These are phyloP conservation scores for Hozukius guyotensis DNA, from an alignment of 2,797 vertebrate species.

Conservation along the genomic window DNA sequence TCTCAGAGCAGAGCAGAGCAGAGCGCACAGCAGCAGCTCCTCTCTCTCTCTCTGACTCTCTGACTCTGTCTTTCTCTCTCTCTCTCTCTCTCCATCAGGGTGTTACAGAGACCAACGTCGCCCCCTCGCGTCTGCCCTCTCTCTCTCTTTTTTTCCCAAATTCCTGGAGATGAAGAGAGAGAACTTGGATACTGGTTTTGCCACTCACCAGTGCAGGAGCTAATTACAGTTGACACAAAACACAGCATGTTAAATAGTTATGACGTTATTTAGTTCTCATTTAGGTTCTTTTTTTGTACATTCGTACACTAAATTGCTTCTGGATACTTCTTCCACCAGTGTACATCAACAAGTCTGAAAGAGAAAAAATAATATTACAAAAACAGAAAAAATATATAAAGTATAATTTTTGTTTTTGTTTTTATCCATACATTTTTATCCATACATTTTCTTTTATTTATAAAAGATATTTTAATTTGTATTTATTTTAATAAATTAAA, in stretches of 20 bases:
- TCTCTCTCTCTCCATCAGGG: neutral
- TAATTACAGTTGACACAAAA: neutral
- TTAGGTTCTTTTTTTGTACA: too few species aligned
- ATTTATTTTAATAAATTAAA: neutral
- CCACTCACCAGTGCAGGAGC: neutral
- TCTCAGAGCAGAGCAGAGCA: conserved; percentile 29
- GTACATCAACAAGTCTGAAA: neutral
- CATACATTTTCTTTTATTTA: too few species aligned
- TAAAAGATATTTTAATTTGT: too few species aligned
- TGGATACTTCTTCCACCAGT: neutral
- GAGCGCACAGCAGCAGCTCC: conserved; percentile 22
- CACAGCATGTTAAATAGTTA: neutral
- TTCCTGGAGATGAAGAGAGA: neutral
- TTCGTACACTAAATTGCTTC: neutral
- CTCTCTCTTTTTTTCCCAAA: neutral
- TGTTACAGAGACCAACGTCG: conserved; percentile 76
- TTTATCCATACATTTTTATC: too few species aligned
- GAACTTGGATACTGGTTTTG: neutral
- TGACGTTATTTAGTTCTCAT: neutral
- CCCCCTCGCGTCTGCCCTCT: conserved; percentile 73
- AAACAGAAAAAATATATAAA: neutral
- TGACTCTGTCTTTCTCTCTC: neutral
- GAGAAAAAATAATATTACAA: neutral
- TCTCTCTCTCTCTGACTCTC: neutral
- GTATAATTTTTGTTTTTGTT: too few species aligned